Base-by-base conservation (phyloP, 2,888 invertebrate genomes). In the Heteromyza rotundicornis region DNA sequence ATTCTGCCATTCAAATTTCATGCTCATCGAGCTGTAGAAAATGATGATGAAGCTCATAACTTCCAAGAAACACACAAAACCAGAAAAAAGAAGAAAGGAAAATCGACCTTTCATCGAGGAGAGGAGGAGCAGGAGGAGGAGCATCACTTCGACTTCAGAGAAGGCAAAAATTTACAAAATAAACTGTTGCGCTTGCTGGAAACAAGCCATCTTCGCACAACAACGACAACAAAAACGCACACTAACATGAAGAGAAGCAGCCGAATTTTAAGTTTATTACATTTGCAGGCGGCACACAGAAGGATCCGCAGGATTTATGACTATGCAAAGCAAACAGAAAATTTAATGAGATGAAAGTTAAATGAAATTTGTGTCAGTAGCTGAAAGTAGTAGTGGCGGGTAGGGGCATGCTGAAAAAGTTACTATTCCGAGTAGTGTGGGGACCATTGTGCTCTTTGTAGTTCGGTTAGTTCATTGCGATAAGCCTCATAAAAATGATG, bases 271-370 rank as follows among this genome's bases (percentile, higher is more conserved):
- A 60, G 60, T 63, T 63, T 63, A 63, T 63, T 57, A 63, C 60
- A 53, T 60, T 60, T 54, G 19, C 47, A 35, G 35, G 27, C 5
- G 27, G 27, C 40, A 14, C 40, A 40, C 5, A n/a, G 47, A 47
- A 19, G 19, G 19, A 19, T 47, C 22, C 32, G 54, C 44, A 57
- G 61, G 64, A 66, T 68, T 69, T 67, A 70, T 67, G 63, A 66
- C 62, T 64, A 59, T 64, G 67, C 63, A 60, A 66, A 66, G 62
- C 60, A 64, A 68, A 63, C 58, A 59, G 63, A 65, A 64, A 68
- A 66, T 67, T 68, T 71, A 71, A 71, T 70, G 69, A 70, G 66
- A 65, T 64, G 68, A 63, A 68, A 66, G 66, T 66, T 64, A 64
- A 66, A 65, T 60, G 66, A 63, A 67, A 67, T 67, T 67, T 70